Conservation (phyloP, 2,797 vertebrate genomes). For the Myiotriccus ornatus region DNA sequence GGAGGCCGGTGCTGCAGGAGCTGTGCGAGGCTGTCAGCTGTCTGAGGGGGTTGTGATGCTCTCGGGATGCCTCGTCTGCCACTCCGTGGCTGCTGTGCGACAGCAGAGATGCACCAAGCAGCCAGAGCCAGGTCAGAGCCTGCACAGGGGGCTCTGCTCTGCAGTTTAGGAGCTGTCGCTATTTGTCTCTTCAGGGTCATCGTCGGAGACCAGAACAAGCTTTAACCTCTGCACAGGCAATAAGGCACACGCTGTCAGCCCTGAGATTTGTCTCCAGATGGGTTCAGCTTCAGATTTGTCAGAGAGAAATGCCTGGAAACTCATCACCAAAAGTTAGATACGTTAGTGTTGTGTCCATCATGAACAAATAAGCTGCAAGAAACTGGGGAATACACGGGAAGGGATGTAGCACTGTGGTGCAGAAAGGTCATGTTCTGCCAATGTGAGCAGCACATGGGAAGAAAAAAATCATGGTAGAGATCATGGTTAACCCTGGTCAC, state of each 20-base stretch:
- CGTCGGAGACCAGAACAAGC: neutral
- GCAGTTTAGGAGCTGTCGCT: neutral
- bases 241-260: neutral
- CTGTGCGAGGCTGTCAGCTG: neutral
- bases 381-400: neutral
- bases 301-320: neutral
- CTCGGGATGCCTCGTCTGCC: conserved; percentile 17
- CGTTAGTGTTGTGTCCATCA: neutral
- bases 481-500: neutral
- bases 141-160: neutral
- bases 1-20: neutral
- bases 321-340: neutral
- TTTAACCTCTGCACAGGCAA: neutral
- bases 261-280: neutral
- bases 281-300: neutral
- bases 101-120: neutral
- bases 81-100: conserved; percentile 18
- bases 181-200: neutral
- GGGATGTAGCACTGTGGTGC: neutral
- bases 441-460: fast-evolving
- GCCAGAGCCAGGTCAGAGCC: neutral
- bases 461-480: neutral
- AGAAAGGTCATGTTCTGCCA: neutral
- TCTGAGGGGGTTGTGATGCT: neutral
- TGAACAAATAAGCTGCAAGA: neutral